phyloP scores from a whole-genome alignment of 1,140 invertebrate genomes.

The Mycetomoellerius zeteki region DNA sequence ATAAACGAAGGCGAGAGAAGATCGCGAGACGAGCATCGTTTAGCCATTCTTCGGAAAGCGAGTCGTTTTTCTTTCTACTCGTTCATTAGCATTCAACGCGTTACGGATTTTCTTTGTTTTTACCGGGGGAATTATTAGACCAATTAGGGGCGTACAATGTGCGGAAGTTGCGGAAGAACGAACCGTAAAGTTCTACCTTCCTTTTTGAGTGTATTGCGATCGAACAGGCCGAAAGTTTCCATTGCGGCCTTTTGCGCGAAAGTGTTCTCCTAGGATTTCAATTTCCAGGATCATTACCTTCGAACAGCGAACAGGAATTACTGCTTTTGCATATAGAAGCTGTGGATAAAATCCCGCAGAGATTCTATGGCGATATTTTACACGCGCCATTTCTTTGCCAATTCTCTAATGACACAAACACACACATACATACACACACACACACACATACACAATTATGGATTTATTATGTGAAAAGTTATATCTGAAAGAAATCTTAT shows the following conservation, averaged over 20 bases:
- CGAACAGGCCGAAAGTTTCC: constrained; percentile 34
- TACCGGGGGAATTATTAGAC: constrained; percentile 46
- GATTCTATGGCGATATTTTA: constrained; percentile 16
- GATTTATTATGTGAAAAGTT: constrained; percentile 22
- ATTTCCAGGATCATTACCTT: constrained; percentile 41
- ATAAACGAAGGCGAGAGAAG: constrained; percentile 20
- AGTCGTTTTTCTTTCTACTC: constrained; percentile 41
- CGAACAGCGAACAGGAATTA: background rate
- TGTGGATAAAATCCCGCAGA: background rate
- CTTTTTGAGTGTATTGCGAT: constrained; percentile 31
- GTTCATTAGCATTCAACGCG: constrained; percentile 54
- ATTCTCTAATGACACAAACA: background rate
- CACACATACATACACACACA: too few relatives aligned
- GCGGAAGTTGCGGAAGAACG: constrained; percentile 47
- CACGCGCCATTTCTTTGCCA: background rate
- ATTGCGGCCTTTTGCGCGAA: constrained; percentile 15
- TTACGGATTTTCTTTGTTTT: constrained; percentile 52
- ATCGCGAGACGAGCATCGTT: constrained; percentile 15
- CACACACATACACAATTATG: too few relatives aligned
- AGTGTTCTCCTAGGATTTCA: constrained; percentile 45
- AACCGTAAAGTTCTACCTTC: constrained; percentile 47
- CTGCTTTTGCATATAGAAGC: background rate
- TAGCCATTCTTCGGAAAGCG: constrained; percentile 45
- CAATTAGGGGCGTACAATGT: constrained; percentile 45
- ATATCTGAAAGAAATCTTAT: background rate